phyloP scores from a whole-genome alignment of 1,140 invertebrate genomes.

The Contarinia nasturtii region DNA sequence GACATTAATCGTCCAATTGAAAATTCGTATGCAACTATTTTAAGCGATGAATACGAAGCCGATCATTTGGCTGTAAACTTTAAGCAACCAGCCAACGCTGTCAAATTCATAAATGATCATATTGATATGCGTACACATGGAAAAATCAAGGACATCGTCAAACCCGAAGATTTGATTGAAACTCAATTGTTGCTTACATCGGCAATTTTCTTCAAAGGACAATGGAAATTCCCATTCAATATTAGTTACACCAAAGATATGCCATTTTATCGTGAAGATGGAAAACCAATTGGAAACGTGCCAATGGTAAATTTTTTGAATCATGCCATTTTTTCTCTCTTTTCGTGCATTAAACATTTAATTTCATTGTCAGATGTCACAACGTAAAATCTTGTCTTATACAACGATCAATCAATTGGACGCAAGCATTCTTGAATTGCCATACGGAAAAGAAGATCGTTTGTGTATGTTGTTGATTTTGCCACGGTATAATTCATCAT shows the following conservation, averaged over 20 bases:
- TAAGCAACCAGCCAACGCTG: slow-evolving; percentile 19
- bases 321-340: too few relatives aligned
- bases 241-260: slow-evolving; percentile 27
- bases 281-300: slow-evolving; percentile 27
- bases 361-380: too few relatives aligned
- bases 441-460: slow-evolving; percentile 32
- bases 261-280: slow-evolving; percentile 25
- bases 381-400: slow-evolving; percentile 30
- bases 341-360: too few relatives aligned
- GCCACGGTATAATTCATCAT: slow-evolving; percentile 4
- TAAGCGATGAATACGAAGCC: slow-evolving; percentile 29
- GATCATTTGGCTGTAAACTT: slow-evolving; percentile 39
- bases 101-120: slow-evolving; percentile 39
- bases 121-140: slow-evolving; percentile 40
- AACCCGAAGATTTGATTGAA: slow-evolving; percentile 26
- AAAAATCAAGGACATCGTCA: slow-evolving; percentile 40
- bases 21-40: slow-evolving; percentile 16
- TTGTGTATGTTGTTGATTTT: slow-evolving; percentile 15
- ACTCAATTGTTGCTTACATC: slow-evolving; percentile 52
- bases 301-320: too few relatives aligned
- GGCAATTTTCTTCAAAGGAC: slow-evolving; percentile 65
- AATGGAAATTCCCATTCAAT: slow-evolving; percentile 53
- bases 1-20: slow-evolving; percentile 9
- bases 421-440: slow-evolving; percentile 45
- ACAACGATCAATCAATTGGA: slow-evolving; percentile 31